Evolutionary conservation across 2,113 vertebrate genomes (phyloP).

Genomic region (Sebastes fasciatus): DNA sequence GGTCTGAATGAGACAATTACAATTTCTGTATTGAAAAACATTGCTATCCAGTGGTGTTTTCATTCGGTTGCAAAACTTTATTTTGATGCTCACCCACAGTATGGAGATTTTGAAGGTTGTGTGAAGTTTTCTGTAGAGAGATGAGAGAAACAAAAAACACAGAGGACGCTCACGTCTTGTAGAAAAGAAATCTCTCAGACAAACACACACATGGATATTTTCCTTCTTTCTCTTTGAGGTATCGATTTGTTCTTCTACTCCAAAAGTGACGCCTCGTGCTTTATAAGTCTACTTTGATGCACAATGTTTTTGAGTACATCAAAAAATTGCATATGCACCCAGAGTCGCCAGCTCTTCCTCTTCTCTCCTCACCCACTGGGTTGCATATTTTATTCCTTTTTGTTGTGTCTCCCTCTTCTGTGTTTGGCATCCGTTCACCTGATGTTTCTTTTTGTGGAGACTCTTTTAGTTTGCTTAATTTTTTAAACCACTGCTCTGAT

Average conservation of each 20-base stretch:
- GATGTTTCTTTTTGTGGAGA: slow-evolving; percentile 7
- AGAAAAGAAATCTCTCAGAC: not conserved
- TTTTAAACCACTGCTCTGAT: slow-evolving; percentile 28
- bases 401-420: not conserved
- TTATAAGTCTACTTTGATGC: slow-evolving; percentile 34
- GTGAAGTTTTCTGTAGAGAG: not conserved
- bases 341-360: not conserved
- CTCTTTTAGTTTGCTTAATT: slow-evolving; percentile 11
- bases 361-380: not conserved
- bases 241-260: slow-evolving; percentile 47
- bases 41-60: slow-evolving; percentile 2
- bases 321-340: slow-evolving; percentile 7
- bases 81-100: not conserved
- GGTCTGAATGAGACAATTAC: not conserved
- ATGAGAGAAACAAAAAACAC: not conserved
- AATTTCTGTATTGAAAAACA: not conserved
- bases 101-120: slow-evolving; percentile 17
- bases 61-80: not conserved
- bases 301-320: slow-evolving; percentile 19
- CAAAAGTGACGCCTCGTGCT: not conserved
- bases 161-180: not conserved
- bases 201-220: slow-evolving; percentile 3
- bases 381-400: not conserved
- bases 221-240: slow-evolving; percentile 2
- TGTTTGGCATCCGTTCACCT: slow-evolving; percentile 1